Base-by-base conservation (phyloP, 1,140 invertebrate genomes). In the Trachelipus rathkii region DNA sequence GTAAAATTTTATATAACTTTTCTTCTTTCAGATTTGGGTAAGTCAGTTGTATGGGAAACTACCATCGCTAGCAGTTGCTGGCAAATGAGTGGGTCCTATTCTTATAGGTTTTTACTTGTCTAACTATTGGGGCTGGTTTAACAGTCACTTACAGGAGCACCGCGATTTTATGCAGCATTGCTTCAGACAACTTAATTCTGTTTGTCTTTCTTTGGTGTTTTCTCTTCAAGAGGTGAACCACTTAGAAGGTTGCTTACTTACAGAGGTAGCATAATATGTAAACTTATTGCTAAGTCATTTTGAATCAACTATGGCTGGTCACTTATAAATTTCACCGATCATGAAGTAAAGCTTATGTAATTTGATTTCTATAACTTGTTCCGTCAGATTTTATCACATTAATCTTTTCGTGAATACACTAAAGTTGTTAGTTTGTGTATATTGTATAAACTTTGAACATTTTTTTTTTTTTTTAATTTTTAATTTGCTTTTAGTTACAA, bases 131-230 rank as follows among this genome's bases (percentile, higher is more conserved):
- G 43, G 97, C 98, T 81, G 97, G 97, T 11, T 87, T 99, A n/a
- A n/a, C 97, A 99, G 85, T 97, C 95, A 77, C 88, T 99, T 53
- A 99, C 97, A 50, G 97, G 97, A 82, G 92, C 93, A 0, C 93
- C 92, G 6, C 87, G 93, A 68, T 85, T 95, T 33, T n/a, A 87
- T 95, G 2, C 86, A 99, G 87, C 10, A 99, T 99, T 79, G 95
- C 97, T 21, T 93, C 94, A 84, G 98, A 99, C 85, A 92, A 93
- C 77, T 96, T 99, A 69, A 96, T 99, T 81, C 97, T 96, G 99
- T 84, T 87, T 99, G 70, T 88, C 91, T 15, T 91, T 93, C 0
- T 98, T 99, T 84, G 91, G 93, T 24, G 90, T 92, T 46, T 96
- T 94, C 44, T 97, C 96, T 0, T 92, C 90, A 68, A 88, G 93